Conservation (phyloP, 1,140 invertebrate genomes). For the Drosophila ohnishii region DNA sequence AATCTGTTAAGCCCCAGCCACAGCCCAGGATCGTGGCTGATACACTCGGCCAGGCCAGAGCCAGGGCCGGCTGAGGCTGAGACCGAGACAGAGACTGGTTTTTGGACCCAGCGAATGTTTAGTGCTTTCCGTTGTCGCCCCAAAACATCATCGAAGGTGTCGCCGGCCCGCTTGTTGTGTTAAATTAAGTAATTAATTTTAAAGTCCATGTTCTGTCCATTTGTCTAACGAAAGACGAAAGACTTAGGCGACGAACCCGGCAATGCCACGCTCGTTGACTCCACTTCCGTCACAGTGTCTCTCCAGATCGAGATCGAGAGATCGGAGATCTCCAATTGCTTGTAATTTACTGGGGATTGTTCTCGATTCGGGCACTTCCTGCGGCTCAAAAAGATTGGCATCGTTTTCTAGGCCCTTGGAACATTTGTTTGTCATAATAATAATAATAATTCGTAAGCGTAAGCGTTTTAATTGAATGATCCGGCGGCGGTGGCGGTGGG, state of each 20-base stretch:
- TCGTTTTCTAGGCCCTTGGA: conserved; percentile 59
- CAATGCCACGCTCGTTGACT: conserved; percentile 53
- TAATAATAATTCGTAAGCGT: conserved; percentile 68
- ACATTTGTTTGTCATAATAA: conserved; percentile 75
- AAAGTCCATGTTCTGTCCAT: conserved; percentile 75
- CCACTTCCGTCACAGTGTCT: conserved; percentile 61
- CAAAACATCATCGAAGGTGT: conserved; percentile 69
- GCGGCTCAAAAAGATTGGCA: conserved; percentile 64
- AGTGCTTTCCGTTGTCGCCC: conserved; percentile 73
- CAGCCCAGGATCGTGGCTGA: conserved; percentile 43
- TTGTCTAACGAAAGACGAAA: conserved; percentile 65
- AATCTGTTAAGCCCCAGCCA: conserved; percentile 76
- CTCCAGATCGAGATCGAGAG: conserved; percentile 30
- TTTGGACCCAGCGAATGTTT: conserved; percentile 52
- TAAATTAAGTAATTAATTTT: conserved; percentile 82
- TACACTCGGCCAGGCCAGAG: conserved; percentile 18
- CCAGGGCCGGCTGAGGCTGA: not conserved
- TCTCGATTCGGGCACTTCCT: conserved; percentile 57
- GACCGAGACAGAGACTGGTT: conserved; percentile 49
- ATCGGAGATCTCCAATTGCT: conserved; percentile 57
- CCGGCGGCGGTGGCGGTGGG: conserved; percentile 66
- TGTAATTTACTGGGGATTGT: conserved; percentile 61
- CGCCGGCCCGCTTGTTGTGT: conserved; percentile 69
- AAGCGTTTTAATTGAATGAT: conserved; percentile 81
- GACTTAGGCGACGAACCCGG: conserved; percentile 70